Evolutionary conservation across 2,113 vertebrate species (phyloP).

Genomic region (Tinamus guttatus): DNA sequence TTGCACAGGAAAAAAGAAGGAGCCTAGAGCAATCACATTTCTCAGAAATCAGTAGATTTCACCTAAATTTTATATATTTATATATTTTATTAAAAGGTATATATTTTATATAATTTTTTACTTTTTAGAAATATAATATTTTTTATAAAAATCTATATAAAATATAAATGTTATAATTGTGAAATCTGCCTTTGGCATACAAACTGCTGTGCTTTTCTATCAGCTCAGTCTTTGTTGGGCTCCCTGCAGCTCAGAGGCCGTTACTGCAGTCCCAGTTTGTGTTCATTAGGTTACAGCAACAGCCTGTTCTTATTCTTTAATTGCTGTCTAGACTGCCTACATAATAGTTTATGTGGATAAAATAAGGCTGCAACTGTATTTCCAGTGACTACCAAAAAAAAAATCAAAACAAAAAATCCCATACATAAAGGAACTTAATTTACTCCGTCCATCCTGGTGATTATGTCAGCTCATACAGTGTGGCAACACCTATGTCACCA

Average conservation of each 20-base stretch:
- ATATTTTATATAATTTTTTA: too few species aligned
- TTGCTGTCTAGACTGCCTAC: not conserved
- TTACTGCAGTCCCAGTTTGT: not conserved
- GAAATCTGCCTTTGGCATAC: not conserved
- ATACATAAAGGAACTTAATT: not conserved
- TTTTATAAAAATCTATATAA: too few species aligned
- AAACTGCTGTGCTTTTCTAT: not conserved
- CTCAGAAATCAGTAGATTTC: not conserved
- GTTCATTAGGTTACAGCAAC: not conserved
- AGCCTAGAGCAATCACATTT: not conserved
- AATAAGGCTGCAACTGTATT: not conserved
- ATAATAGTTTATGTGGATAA: not conserved
- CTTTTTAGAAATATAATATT: too few species aligned
- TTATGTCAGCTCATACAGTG: not conserved
- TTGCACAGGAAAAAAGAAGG: not conserved
- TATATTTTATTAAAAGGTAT: too few species aligned
- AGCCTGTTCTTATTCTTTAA: not conserved
- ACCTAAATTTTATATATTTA: not conserved
- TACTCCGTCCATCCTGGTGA: not conserved
- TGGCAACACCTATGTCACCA: not conserved
- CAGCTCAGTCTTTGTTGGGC: not conserved
- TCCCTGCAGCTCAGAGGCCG: not conserved
- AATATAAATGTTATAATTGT: not conserved
- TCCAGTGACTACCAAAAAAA: not conserved
- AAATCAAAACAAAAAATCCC: not conserved